phyloP scores from a whole-genome alignment of 2,113 vertebrate species.

The Cottus gobio region DNA sequence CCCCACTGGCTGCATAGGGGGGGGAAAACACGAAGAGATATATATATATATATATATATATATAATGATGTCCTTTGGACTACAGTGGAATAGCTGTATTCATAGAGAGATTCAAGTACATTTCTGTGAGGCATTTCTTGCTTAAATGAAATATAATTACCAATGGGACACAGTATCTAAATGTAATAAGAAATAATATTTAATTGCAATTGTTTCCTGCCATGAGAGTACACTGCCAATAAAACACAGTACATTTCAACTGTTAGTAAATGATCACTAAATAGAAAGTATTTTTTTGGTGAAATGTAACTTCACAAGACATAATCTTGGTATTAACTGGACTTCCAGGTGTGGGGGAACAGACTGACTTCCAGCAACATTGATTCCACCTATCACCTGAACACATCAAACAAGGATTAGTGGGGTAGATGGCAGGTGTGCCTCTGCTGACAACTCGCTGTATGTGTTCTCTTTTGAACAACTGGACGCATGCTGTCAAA shows the following conservation, averaged over 20 bases:
- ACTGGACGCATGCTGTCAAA: slow-evolving; percentile 25
- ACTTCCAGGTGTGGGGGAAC: slow-evolving; percentile 26
- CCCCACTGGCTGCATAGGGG: background rate
- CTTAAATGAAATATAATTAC: background rate
- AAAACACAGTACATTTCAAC: background rate
- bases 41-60: background rate
- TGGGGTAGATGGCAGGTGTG: slow-evolving; percentile 49
- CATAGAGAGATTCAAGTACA: background rate
- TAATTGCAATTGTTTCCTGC: background rate
- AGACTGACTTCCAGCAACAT: slow-evolving; percentile 62
- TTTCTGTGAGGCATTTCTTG: background rate
- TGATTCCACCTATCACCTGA: slow-evolving; percentile 63
- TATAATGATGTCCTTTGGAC: too few relatives aligned
- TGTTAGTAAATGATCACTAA: background rate
- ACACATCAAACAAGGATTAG: slow-evolving; percentile 69
- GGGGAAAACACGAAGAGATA: background rate
- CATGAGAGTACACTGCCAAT: background rate
- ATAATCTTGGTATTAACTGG: slow-evolving; percentile 53
- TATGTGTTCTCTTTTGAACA: slow-evolving; percentile 38
- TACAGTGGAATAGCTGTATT: background rate
- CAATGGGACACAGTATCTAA: background rate
- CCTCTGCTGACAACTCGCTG: slow-evolving; percentile 54
- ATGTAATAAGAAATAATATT: background rate
- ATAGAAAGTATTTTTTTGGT: background rate
- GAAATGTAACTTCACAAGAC: slow-evolving; percentile 14